A percentile compares a stretch with the other conserved stretches of the same genome.
Conservation (phyloP, 2,113 vertebrate species). For the Chloroceryle aenea region DNA sequence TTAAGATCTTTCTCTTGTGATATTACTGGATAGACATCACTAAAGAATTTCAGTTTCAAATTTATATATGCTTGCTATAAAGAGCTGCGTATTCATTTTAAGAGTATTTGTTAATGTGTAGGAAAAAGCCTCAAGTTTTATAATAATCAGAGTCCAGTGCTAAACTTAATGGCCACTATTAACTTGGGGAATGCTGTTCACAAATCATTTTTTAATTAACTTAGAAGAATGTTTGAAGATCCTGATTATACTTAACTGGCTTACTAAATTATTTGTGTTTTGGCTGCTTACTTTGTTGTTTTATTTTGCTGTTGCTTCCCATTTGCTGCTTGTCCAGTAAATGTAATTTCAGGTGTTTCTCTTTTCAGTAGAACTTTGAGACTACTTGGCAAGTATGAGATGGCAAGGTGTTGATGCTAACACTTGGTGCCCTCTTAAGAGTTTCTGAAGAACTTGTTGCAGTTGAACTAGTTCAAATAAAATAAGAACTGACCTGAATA, state of each 20-base stretch:
- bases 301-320: neutral
- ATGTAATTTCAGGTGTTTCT: neutral
- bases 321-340: neutral
- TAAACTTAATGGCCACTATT: neutral
- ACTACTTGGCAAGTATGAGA: neutral
- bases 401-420: neutral
- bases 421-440: neutral
- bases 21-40: neutral
- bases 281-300: neutral
- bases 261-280: neutral
- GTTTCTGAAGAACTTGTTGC: neutral
- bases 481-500: neutral
- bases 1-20: neutral
- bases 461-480: neutral
- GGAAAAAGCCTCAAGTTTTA: neutral
- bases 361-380: neutral
- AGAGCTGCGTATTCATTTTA: neutral
- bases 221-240: neutral
- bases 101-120: neutral
- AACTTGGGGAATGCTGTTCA: neutral
- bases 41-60: neutral
- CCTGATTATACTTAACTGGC: neutral
- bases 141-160: neutral
- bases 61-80: neutral
- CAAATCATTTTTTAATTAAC: neutral